Evolutionary conservation across 2,113 vertebrate species (phyloP).

Genomic region (Puma concolor): DNA sequence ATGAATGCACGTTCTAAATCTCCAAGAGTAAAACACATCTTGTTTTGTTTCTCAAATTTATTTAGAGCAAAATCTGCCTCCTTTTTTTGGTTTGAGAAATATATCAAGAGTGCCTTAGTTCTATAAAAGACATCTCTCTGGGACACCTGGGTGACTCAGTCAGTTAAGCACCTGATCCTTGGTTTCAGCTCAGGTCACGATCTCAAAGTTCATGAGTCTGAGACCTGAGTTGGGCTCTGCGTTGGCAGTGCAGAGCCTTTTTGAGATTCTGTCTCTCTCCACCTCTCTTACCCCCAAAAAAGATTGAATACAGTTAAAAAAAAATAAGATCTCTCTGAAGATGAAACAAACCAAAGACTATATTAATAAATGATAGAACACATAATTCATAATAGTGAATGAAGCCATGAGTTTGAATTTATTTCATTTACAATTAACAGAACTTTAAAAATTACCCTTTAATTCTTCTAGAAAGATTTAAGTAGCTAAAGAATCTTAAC

Average conservation of each 20-base stretch:
- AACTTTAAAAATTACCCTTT: not conserved
- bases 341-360: not conserved
- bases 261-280: too few relatives aligned
- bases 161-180: too few relatives aligned
- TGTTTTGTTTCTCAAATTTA: not conserved
- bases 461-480: not conserved
- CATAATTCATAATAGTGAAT: not conserved
- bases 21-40: not conserved
- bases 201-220: too few relatives aligned
- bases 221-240: rapidly evolving
- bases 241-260: too few relatives aligned
- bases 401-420: not conserved
- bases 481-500: not conserved
- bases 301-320: not conserved
- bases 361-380: not conserved
- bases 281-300: too few relatives aligned
- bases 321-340: not conserved
- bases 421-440: not conserved
- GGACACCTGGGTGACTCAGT: too few relatives aligned
- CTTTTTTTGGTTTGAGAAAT: not conserved
- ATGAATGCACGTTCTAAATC: not conserved
- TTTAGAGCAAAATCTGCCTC: not conserved
- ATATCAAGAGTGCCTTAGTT: not conserved
- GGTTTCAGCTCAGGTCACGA: too few relatives aligned
- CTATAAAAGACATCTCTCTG: not conserved